Evolutionary conservation across 2,113 vertebrate species (phyloP).

Genomic region (Cichladusa arquata): DNA sequence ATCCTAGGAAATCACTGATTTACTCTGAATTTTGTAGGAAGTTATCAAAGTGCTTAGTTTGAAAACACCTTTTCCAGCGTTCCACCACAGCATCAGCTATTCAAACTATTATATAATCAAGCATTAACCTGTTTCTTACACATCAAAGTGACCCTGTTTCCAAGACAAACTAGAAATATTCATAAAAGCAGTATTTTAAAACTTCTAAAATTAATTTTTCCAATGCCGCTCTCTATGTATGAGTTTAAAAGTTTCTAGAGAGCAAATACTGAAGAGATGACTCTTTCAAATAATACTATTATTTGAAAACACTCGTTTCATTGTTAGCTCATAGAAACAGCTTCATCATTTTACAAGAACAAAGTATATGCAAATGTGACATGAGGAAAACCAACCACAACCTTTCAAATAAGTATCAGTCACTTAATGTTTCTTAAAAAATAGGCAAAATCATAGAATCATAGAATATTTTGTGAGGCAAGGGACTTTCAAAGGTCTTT

Average conservation of each 20-base stretch:
- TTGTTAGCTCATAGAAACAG: background rate
- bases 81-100: background rate
- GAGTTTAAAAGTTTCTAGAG: background rate
- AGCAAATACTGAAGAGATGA: background rate
- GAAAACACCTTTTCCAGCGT: background rate
- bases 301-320: background rate
- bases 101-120: background rate
- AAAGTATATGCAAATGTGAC: background rate
- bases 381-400: background rate
- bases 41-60: background rate
- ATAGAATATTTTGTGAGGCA: background rate
- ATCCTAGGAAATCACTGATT: background rate
- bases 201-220: background rate
- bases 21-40: background rate
- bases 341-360: background rate
- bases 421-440: background rate
- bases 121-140: background rate
- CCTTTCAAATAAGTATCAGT: background rate
- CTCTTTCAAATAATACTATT: background rate
- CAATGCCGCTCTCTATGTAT: background rate
- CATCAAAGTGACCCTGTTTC: background rate
- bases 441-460: background rate
- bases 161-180: background rate
- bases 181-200: background rate
- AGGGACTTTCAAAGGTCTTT: background rate